These are phyloP conservation scores for Drosophila infuscata DNA, from an alignment of 2,888 invertebrate species.

Conservation along the genomic window DNA sequence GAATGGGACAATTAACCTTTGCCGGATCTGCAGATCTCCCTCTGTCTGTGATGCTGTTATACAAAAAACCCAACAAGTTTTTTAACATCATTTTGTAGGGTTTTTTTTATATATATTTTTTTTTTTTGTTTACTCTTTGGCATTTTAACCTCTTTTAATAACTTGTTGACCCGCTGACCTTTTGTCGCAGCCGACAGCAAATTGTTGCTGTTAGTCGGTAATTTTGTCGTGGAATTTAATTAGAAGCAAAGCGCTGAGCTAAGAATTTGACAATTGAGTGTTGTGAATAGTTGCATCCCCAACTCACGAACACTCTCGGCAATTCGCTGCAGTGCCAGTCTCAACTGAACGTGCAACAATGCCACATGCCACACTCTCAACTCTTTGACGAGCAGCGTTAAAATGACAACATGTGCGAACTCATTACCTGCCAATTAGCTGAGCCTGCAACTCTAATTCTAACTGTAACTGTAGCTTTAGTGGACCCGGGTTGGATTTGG, in stretches of 20 bases:
- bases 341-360: conserved; percentile 58
- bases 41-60: conserved; percentile 52
- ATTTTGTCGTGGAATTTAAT: conserved; percentile 61
- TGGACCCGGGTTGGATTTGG: background rate
- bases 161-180: conserved; percentile 57
- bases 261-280: conserved; percentile 35
- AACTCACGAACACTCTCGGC: background rate
- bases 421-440: conserved; percentile 26
- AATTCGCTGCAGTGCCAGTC: background rate
- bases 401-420: conserved; percentile 70
- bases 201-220: conserved; percentile 25
- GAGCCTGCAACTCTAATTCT: conserved; percentile 26
- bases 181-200: conserved; percentile 18
- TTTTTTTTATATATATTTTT: conserved; percentile 1
- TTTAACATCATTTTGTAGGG: conserved; percentile 41
- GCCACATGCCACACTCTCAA: conserved; percentile 48
- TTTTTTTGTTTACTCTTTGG: background rate
- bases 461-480: background rate
- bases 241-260: conserved; percentile 27
- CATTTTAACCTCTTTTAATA: conserved; percentile 25
- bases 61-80: conserved; percentile 50
- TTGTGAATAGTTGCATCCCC: conserved; percentile 12
- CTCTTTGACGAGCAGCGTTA: conserved; percentile 50
- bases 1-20: conserved; percentile 61
- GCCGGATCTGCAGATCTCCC: conserved; percentile 46